Evolutionary conservation across 2,113 vertebrate species (phyloP).

Genomic region (Psittacula cyanocephala): DNA sequence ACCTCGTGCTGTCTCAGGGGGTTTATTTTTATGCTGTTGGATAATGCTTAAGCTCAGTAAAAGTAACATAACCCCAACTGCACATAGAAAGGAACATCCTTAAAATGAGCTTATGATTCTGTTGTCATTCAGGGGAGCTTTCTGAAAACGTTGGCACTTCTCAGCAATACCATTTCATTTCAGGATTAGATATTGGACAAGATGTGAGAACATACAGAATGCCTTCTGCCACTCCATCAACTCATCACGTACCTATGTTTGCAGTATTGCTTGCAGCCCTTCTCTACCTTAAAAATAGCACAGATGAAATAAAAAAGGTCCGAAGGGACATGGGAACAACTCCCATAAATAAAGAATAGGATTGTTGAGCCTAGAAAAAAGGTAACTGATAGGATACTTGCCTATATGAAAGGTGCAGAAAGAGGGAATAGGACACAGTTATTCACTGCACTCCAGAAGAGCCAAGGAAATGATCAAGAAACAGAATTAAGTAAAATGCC

Average conservation of each 20-base stretch:
- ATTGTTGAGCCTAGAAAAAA: neutral
- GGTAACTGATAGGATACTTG: neutral
- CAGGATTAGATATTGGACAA: neutral
- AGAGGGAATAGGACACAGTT: neutral
- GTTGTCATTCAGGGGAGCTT: neutral
- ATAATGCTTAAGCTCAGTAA: neutral
- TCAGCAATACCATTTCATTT: neutral
- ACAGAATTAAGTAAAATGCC: neutral
- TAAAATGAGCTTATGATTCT: neutral
- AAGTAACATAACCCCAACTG: neutral
- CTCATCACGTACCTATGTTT: neutral
- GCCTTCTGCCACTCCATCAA: neutral
- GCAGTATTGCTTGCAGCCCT: neutral
- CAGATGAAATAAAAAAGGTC: neutral
- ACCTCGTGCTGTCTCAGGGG: neutral
- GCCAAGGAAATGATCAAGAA: neutral
- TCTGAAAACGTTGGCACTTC: neutral
- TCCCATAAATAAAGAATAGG: neutral
- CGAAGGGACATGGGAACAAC: neutral
- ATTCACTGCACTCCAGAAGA: neutral
- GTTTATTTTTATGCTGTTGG: neutral
- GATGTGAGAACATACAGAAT: neutral
- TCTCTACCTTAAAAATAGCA: neutral
- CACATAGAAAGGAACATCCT: neutral
- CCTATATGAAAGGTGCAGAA: neutral